Conservation (phyloP, 2,113 vertebrate genomes). For the Leuciscus idus region DNA sequence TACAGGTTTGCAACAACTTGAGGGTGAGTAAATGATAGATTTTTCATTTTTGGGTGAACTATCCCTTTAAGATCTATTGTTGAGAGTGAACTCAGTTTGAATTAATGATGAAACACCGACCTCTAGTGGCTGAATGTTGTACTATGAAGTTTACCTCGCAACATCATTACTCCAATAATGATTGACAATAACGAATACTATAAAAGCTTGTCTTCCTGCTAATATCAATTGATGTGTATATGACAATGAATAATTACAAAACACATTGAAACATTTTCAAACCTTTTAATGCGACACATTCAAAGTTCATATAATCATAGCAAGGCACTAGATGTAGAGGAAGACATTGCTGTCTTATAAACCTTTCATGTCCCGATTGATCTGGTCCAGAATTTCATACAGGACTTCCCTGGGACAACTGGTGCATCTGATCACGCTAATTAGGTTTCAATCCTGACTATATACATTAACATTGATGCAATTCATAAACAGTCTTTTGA, state of each 20-base stretch:
- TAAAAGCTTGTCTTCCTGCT: not conserved
- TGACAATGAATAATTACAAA: not conserved
- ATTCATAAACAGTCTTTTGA: not conserved
- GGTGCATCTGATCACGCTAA: not conserved
- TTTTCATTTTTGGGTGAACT: no score
- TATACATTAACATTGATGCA: not conserved
- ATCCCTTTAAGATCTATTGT: not conserved
- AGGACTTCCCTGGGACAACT: not conserved
- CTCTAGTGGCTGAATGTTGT: not conserved
- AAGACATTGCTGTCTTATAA: not conserved
- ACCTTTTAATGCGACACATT: conserved; percentile 5
- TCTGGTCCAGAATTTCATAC: not conserved
- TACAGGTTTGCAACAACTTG: no score
- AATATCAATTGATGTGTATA: not conserved
- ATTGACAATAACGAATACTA: not conserved
- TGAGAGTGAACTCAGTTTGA: not conserved
- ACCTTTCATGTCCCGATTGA: not conserved
- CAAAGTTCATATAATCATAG: not conserved
- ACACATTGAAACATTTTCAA: not conserved
- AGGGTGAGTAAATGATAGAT: no score
- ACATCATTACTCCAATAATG: not conserved
- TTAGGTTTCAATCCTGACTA: not conserved
- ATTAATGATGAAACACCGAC: conserved; percentile 1
- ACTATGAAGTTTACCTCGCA: not conserved
- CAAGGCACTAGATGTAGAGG: conserved; percentile 40